Evolutionary conservation across 2,888 invertebrate species (phyloP).

Genomic region (Drosophila aldrichi): DNA sequence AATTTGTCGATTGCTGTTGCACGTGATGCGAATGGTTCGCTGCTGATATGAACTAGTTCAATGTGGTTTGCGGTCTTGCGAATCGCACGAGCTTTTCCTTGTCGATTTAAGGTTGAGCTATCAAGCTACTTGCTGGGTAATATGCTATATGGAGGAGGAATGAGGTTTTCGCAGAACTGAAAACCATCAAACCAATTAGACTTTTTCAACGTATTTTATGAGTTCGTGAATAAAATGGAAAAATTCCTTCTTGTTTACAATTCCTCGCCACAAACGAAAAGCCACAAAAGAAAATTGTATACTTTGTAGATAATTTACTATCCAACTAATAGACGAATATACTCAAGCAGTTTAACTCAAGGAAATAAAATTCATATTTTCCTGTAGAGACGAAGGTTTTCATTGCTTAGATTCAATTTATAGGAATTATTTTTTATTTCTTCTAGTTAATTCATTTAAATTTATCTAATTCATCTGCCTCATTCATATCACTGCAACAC

Average conservation of each 20-base stretch:
- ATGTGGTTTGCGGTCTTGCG: constrained; percentile 15
- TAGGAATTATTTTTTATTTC: neutral
- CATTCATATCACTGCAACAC: too few relatives aligned
- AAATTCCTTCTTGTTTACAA: neutral
- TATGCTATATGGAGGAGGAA: neutral
- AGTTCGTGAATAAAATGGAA: neutral
- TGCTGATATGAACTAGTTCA: constrained; percentile 23
- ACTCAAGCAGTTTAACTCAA: too few relatives aligned
- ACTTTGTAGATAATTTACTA: neutral
- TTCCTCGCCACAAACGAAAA: neutral
- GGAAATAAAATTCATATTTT: neutral
- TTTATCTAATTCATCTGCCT: too few relatives aligned
- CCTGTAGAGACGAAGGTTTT: too few relatives aligned
- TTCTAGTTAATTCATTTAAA: neutral
- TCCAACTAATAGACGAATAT: neutral
- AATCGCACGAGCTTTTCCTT: constrained; percentile 34
- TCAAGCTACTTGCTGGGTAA: neutral
- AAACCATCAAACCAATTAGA: neutral
- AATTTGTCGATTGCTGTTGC: constrained; percentile 25
- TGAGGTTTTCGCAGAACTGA: neutral
- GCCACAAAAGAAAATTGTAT: neutral
- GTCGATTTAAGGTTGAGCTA: constrained; percentile 1
- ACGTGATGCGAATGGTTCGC: constrained; percentile 30
- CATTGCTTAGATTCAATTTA: too few relatives aligned
- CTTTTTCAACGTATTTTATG: neutral